Percentiles rank a stretch among this genome's conserved stretches.
These are phyloP conservation scores for Circaetus gallicus DNA, from an alignment of 2,113 vertebrate species.

Conservation along the genomic window DNA sequence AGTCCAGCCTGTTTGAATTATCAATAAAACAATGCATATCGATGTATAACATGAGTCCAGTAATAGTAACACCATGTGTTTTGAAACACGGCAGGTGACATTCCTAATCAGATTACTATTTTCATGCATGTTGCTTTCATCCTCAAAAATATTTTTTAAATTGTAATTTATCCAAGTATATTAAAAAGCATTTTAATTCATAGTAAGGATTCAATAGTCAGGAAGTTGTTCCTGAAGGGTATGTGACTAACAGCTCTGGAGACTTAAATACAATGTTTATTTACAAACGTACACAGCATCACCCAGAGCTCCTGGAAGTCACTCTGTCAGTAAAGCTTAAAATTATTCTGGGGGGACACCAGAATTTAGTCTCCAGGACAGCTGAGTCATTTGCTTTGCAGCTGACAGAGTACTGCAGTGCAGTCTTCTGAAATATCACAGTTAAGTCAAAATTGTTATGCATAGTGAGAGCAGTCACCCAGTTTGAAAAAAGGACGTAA, in stretches of 20 bases:
- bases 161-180: neutral
- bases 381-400: neutral
- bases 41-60: neutral
- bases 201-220: neutral
- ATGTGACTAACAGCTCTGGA: neutral
- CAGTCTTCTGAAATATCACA: neutral
- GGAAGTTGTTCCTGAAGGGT: neutral
- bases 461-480: neutral
- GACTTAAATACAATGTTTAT: neutral
- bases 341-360: neutral
- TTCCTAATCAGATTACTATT: neutral
- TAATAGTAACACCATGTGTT: neutral
- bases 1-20: neutral
- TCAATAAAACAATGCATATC: neutral
- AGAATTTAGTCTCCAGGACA: neutral
- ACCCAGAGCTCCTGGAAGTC: neutral
- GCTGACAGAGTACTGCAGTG: neutral
- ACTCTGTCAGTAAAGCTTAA: neutral
- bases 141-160: neutral
- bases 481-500: neutral
- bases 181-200: neutral
- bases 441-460: neutral
- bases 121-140: neutral
- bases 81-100: neutral
- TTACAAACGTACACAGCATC: neutral